Percentiles rank a stretch among this genome's conserved stretches.
These are phyloP conservation scores for Portunus trituberculatus DNA, from an alignment of 1,140 invertebrate genomes.

Conservation along the genomic window DNA sequence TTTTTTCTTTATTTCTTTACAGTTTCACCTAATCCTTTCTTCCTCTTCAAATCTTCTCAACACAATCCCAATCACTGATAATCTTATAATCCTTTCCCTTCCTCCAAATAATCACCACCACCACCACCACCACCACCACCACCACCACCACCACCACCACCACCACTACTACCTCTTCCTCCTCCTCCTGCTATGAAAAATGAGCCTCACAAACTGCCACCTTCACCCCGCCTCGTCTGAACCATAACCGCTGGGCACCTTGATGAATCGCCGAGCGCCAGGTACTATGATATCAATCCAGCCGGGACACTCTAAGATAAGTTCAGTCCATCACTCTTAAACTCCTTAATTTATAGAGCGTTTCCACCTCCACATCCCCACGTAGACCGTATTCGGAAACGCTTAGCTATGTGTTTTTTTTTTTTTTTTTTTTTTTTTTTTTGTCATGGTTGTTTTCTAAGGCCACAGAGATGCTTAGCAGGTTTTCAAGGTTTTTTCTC, in stretches of 20 bases:
- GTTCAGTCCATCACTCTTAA: background rate
- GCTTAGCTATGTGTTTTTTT: background rate
- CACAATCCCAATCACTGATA: background rate
- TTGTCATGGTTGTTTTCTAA: background rate
- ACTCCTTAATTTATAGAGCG: conserved; percentile 31
- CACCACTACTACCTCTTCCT: background rate
- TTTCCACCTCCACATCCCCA: background rate
- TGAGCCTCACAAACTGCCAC: background rate
- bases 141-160: conserved; percentile 13
- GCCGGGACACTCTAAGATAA: background rate
- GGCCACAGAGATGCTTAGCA: no score
- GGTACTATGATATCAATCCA: conserved; percentile 25
- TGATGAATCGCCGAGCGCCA: conserved; percentile 4
- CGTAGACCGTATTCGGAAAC: no score
- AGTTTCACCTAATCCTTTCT: background rate
- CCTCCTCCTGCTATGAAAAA: background rate
- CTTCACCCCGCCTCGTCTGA: background rate
- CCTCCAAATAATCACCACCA: background rate
- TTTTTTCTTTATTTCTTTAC: background rate
- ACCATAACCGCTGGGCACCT: background rate
- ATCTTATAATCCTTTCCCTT: background rate
- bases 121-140: conserved; percentile 45
- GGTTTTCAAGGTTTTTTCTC: no score
- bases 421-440: background rate
- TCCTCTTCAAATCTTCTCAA: background rate